Evolutionary conservation across 1,140 invertebrate genomes (phyloP).

Genomic region (Stenopsyche tienmushanensis): DNA sequence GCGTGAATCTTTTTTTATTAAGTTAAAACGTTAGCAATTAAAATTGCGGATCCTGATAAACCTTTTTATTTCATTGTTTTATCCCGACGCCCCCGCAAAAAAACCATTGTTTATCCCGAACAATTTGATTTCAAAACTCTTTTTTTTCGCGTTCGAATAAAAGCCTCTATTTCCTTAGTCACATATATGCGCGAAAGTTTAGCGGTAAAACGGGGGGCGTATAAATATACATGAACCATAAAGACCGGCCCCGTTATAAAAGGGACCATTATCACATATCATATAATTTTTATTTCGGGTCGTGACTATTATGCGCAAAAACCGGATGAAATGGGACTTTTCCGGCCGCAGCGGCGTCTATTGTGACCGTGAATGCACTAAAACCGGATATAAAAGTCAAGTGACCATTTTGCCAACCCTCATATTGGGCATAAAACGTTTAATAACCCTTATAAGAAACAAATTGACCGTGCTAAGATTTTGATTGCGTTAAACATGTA

Average conservation of each 20-base stretch:
- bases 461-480: background rate
- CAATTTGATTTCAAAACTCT: background rate
- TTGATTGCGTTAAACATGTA: too few species aligned
- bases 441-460: background rate
- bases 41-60: too few species aligned
- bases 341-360: background rate
- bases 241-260: conserved; percentile 21
- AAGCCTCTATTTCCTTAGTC: background rate
- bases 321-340: conserved; percentile 23
- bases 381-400: conserved; percentile 3
- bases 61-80: too few species aligned
- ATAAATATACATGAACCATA: conserved; percentile 28
- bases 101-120: too few species aligned
- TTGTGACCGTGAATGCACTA: conserved; percentile 26
- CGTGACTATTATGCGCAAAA: conserved; percentile 28
- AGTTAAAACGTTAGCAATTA: too few species aligned
- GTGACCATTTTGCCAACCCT: background rate
- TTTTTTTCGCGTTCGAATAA: background rate
- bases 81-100: too few species aligned
- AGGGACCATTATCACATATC: conserved; percentile 28
- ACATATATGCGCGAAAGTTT: background rate
- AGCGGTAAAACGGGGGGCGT: background rate
- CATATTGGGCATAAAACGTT: background rate
- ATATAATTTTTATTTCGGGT: conserved; percentile 30
- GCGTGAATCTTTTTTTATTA: too few species aligned